Evolutionary conservation across 2,113 vertebrate genomes (phyloP).

Genomic region (Phrynocephalus versicolor): DNA sequence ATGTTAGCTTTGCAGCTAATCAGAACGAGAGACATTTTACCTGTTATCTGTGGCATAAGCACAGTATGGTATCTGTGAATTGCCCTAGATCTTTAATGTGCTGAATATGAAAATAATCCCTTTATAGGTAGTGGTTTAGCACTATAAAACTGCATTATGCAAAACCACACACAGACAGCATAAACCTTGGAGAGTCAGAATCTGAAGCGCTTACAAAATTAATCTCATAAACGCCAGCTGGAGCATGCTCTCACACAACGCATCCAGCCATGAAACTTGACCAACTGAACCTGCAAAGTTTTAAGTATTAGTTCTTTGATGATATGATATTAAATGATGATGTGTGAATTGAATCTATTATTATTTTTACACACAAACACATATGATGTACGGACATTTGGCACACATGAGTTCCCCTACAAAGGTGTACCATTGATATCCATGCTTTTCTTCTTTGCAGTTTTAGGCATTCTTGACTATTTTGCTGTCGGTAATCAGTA

Average conservation of each 20-base stretch:
- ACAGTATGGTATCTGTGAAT: conserved; percentile 63
- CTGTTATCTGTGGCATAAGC: conserved; percentile 75
- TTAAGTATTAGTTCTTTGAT: conserved; percentile 65
- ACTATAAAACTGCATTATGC: conserved; percentile 74
- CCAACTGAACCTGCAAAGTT: conserved; percentile 62
- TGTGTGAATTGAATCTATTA: conserved; percentile 24
- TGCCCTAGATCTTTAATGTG: conserved; percentile 71
- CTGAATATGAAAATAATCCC: conserved; percentile 77
- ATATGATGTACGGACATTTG: not conserved
- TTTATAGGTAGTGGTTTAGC: conserved; percentile 69
- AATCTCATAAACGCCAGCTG: conserved; percentile 70
- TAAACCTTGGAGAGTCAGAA: conserved; percentile 71
- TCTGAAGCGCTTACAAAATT: conserved; percentile 76
- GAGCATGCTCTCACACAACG: conserved; percentile 64
- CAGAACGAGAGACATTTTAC: conserved; percentile 67
- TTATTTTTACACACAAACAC: conserved; percentile 13
- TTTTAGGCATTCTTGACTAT: conserved; percentile 36
- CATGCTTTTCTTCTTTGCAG: not conserved
- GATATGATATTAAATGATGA: conserved; percentile 60
- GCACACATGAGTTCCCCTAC: conserved; percentile 16
- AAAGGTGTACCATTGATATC: conserved; percentile 25
- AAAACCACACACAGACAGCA: conserved; percentile 72
- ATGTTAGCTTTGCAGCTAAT: conserved; percentile 69
- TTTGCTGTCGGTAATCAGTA: conserved; percentile 40
- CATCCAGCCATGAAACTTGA: conserved; percentile 69